Evolutionary conservation across 2,113 vertebrate species (phyloP), one percentile per base, ranked within the genome.

Genomic region (Pyxicephalus adspersus): DNA sequence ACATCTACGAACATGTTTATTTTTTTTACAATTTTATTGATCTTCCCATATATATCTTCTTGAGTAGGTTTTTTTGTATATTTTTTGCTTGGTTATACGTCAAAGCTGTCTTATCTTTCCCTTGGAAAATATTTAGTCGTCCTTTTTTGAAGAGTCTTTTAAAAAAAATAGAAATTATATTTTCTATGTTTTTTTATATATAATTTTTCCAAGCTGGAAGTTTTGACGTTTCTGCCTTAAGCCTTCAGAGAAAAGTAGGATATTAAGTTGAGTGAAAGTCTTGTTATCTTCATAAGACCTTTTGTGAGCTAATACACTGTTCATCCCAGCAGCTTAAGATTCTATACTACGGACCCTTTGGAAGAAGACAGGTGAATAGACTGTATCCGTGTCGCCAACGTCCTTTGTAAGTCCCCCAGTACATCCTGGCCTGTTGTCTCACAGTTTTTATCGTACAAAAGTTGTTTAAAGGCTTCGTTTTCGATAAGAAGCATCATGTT

Each of bases 321-420:
- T 80, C 86, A 83, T 19, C 38, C 55, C 45, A 73, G 18, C 60
- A 83, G 81, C 57, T 0, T 63, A 66, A 18, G 20, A 54, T 0
- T 85, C 97, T 94, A 99, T 85, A 99, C 98, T 31, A 99, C 71
- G 51, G 98, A 99, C 78, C 98, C 98, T 88, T 99, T 99, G 83
- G 97, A 99, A 83, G 97, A 97, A 19, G 98, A 99, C 87, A 99
- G 94, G 88, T 98, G 97, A 86, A 99, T 99, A 76, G 98, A 99
- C 85, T 96, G 96, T 90, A 99, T 97, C 85, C 98, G 93, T 80
- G 91, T 87, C 84, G 93, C 95, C 77, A 99, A 94, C 68, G 96
- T 97, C 90, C 94, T 97, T 93, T 99, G 95, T 86, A 99, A 94
- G 90, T 96, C 96, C 73, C 93, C 94, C 29, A 99, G 92, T 80